Base-by-base conservation (phyloP, 2,797 vertebrate species). In the Alca torda region DNA sequence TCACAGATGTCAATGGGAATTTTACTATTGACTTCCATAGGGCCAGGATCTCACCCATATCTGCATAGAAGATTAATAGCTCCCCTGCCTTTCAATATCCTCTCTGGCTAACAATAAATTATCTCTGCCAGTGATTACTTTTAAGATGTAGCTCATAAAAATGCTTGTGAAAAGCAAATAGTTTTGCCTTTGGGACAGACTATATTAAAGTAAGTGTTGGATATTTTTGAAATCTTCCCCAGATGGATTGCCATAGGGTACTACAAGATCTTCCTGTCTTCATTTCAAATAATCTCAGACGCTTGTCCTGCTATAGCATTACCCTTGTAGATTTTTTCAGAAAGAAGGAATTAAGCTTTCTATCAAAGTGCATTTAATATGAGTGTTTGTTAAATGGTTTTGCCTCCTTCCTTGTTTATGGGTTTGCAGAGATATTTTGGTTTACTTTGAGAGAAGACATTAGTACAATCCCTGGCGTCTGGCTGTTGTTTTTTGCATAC, bases 71-170 rank as follows among this genome's bases (percentile, higher is more conserved):
- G 96, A 96, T 97, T 91, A 95, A 96, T 93, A 91, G 92, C 87
- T 96, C 87, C 87, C 73, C 84, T 95, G 93, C 76, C 93, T 97
- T 97, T 97, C 97, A 96, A 96, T 96, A 96, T 95, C 94, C 92
- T 96, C 93, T 89, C 95, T 97, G 89, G 89, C 84, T 96, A 94
- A 93, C 91, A 96, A 95, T 97, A 96, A 94, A 95, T 97, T 97
- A 96, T 96, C 82, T 96, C 93, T 96, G 87, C 87, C 88, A 95
- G 96, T 96, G 95, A 97, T 96, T 96, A 96, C 92, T 97, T 97
- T 96, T 95, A 97, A 96, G 89, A 95, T 81, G 91, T 96, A 96
- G 91, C 95, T 96, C 94, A 96, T 97, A 96, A 96, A 96, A 97
- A 91, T 91, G 87, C 84, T 96, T 93, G 94, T 89, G 96, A 96